These are phyloP conservation scores for Hyppa rectilinea DNA, from an alignment of 2,888 invertebrate genomes.

Conservation along the genomic window DNA sequence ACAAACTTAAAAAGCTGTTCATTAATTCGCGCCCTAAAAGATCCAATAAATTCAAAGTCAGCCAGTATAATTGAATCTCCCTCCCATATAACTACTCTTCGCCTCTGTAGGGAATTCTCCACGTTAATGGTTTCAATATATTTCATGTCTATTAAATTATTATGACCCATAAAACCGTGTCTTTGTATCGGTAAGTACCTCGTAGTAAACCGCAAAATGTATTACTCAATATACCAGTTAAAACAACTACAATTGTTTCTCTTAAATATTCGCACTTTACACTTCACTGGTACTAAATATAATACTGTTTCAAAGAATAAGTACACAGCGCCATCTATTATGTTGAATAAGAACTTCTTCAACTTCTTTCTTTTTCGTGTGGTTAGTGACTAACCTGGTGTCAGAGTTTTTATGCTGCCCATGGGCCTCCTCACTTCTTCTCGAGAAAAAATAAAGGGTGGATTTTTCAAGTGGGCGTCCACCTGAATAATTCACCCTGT, in stretches of 20 bases:
- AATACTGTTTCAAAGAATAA: constrained; percentile 1
- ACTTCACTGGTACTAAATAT: constrained; percentile 34
- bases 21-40: background rate
- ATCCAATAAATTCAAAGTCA: background rate
- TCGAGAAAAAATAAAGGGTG: no score
- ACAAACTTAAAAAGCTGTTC: background rate
- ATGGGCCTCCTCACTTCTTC: no score
- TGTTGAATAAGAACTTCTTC: background rate
- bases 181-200: constrained; percentile 8
- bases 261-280: constrained; percentile 5
- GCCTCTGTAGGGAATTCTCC: background rate
- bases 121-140: constrained; percentile 18
- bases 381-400: no score
- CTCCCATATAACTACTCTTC: background rate
- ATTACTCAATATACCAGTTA: constrained; percentile 13
- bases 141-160: constrained; percentile 22
- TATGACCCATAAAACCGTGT: constrained; percentile 20
- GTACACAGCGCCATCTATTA: constrained; percentile 11
- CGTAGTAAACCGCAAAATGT: constrained; percentile 4
- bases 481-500: no score
- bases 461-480: no score
- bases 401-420: no score
- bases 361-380: no score
- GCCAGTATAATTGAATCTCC: background rate
- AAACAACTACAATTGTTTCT: constrained; percentile 18